Percentiles rank a stretch among this genome's conserved stretches.
Conservation (phyloP, 2,888 invertebrate genomes). For the Lycophotia porphyrea region DNA sequence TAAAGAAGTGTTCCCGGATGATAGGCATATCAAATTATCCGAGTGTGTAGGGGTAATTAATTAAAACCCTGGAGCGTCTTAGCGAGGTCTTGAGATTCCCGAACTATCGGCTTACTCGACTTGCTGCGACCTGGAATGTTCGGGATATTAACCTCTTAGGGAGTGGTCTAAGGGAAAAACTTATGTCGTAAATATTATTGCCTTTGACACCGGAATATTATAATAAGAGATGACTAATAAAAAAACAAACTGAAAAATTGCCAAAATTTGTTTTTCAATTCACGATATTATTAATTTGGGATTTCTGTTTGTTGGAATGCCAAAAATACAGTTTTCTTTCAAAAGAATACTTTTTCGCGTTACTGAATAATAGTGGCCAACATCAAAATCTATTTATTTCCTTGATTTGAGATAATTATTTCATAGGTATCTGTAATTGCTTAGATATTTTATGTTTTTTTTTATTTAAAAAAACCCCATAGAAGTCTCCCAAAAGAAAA, state of each 20-base stretch:
- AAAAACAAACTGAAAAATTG: too few relatives aligned
- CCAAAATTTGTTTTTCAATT: too few relatives aligned
- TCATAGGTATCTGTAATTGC: background rate
- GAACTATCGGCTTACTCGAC: constrained; percentile 80
- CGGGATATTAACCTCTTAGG: constrained; percentile 76
- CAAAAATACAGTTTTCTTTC: too few relatives aligned
- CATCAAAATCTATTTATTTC: background rate
- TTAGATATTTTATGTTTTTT: background rate
- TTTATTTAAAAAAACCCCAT: background rate
- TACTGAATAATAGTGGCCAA: background rate
- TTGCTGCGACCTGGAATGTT: constrained; percentile 82
- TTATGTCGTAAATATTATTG: background rate
- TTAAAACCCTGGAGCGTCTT: constrained; percentile 78
- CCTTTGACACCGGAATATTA: background rate
- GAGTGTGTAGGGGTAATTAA: constrained; percentile 72
- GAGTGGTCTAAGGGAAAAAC: constrained; percentile 8
- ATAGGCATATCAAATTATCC: constrained; percentile 68
- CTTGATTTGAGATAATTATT: background rate
- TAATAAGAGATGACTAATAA: background rate
- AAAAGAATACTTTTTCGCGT: too few relatives aligned
- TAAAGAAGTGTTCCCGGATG: constrained; percentile 56
- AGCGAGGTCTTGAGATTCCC: constrained; percentile 81
- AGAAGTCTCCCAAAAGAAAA: background rate
- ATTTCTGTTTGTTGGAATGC: too few relatives aligned
- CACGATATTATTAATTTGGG: too few relatives aligned